A percentile compares a stretch with the other conserved stretches of the same genome.
phyloP scores from a whole-genome alignment of 2,888 invertebrate genomes.

The Helicoverpa assulta region DNA sequence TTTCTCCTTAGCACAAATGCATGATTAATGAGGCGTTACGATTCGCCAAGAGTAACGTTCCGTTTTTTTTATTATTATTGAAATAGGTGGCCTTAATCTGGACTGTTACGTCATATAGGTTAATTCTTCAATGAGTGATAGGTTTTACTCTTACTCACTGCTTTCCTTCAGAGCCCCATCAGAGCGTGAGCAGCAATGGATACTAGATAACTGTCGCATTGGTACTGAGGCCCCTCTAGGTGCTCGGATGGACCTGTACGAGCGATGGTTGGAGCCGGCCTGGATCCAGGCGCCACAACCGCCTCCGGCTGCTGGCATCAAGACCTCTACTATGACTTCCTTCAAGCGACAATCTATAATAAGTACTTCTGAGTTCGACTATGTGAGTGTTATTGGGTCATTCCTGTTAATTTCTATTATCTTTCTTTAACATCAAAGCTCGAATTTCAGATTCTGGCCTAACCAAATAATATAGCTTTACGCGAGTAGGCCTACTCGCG shows the following conservation, averaged over 20 bases:
- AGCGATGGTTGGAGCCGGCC: slow-evolving; percentile 7
- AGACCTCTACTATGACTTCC: neutral
- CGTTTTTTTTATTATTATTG: neutral
- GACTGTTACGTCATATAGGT: no score
- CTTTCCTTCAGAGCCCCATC: slow-evolving; percentile 10
- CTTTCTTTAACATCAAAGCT: neutral
- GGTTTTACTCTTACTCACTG: neutral
- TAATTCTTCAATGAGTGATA: no score
- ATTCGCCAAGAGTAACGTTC: neutral
- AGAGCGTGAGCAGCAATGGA: slow-evolving; percentile 10
- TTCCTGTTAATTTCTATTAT: neutral
- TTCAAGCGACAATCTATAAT: neutral
- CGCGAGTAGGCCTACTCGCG: no score
- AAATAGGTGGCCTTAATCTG: no score
- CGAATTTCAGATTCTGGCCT: neutral
- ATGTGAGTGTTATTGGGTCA: neutral
- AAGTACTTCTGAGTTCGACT: neutral
- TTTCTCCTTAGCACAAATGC: neutral
- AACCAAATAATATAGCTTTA: neutral
- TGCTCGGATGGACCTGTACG: slow-evolving; percentile 11
- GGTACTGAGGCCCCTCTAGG: neutral
- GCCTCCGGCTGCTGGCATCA: neutral
- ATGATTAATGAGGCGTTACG: neutral
- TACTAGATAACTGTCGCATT: slow-evolving; percentile 10
- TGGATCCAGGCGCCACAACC: neutral